Conservation (phyloP, 2,888 invertebrate species). For the Noctua comes region DNA sequence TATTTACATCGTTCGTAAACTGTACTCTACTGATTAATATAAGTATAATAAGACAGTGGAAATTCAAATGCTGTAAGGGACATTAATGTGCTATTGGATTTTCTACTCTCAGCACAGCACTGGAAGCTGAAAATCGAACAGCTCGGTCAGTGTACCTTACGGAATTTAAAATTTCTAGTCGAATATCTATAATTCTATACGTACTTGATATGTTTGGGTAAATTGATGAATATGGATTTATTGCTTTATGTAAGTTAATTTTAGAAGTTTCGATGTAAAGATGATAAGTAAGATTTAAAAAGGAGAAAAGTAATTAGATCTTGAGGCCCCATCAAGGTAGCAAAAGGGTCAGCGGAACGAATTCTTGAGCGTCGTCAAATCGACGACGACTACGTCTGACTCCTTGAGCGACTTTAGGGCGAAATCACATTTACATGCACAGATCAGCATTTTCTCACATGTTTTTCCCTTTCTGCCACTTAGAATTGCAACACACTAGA, state of each 20-base stretch:
- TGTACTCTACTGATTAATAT: constrained; percentile 30
- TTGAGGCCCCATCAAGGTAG: not conserved
- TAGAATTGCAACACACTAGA: not conserved
- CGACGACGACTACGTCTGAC: too few species aligned
- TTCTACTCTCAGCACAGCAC: too few species aligned
- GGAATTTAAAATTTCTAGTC: not conserved
- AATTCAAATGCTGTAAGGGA: not conserved
- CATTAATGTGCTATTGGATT: not conserved
- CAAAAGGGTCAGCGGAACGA: not conserved
- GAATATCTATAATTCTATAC: constrained; percentile 24
- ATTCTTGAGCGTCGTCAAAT: too few species aligned
- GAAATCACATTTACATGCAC: not conserved
- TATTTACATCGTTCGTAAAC: constrained; percentile 21
- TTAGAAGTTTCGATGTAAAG: not conserved
- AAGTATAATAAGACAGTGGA: not conserved
- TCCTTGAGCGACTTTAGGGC: not conserved
- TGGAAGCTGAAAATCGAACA: not conserved
- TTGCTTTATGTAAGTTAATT: constrained; percentile 31
- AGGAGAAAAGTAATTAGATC: not conserved
- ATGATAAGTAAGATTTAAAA: not conserved
- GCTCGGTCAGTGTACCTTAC: not conserved
- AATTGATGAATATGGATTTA: constrained; percentile 34
- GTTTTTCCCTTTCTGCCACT: not conserved
- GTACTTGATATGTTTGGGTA: constrained; percentile 58
- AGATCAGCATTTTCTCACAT: not conserved